A percentile compares a stretch with the other conserved stretches of the same genome.
phyloP scores from a whole-genome alignment of 1,140 invertebrate species.

The Harlomillsia oculata region DNA sequence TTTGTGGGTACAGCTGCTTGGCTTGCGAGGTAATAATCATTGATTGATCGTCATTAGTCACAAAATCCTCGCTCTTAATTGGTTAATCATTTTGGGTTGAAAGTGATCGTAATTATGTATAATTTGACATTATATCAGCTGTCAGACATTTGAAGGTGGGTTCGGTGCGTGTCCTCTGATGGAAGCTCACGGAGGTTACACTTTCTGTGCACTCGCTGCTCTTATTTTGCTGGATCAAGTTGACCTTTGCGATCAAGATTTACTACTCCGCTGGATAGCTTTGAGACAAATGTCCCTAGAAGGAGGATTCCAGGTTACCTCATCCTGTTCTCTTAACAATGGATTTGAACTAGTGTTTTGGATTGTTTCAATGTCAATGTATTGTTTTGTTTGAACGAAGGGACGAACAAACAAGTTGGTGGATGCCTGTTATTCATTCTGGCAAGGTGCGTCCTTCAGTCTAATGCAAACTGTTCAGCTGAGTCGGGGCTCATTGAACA shows the following conservation, averaged over 20 bases:
- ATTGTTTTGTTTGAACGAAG: too few species aligned
- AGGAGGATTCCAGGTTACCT: slow-evolving; percentile 87
- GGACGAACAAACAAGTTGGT: slow-evolving; percentile 96
- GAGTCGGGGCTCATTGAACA: slow-evolving; percentile 3
- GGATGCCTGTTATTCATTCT: slow-evolving; percentile 97
- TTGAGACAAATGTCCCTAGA: slow-evolving; percentile 81
- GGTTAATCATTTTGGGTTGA: too few species aligned
- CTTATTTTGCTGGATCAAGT: slow-evolving; percentile 70
- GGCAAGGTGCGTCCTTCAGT: slow-evolving; percentile 88
- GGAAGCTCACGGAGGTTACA: slow-evolving; percentile 97
- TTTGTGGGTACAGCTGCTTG: slow-evolving; percentile 81
- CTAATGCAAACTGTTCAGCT: slow-evolving; percentile 49
- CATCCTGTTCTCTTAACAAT: too few species aligned
- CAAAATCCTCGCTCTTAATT: too few species aligned
- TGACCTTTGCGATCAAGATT: slow-evolving; percentile 65
- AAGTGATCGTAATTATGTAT: too few species aligned
- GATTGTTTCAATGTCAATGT: too few species aligned
- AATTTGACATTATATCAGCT: too few species aligned
- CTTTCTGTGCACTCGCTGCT: slow-evolving; percentile 89
- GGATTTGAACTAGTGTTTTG: too few species aligned
- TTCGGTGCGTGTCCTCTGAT: slow-evolving; percentile 87
- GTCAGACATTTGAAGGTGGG: slow-evolving; percentile 97
- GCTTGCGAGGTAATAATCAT: too few species aligned
- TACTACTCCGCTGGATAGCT: slow-evolving; percentile 73
- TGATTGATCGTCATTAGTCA: too few species aligned